phyloP scores from a whole-genome alignment of 1,140 invertebrate species.

The Cryptotermes secundus region DNA sequence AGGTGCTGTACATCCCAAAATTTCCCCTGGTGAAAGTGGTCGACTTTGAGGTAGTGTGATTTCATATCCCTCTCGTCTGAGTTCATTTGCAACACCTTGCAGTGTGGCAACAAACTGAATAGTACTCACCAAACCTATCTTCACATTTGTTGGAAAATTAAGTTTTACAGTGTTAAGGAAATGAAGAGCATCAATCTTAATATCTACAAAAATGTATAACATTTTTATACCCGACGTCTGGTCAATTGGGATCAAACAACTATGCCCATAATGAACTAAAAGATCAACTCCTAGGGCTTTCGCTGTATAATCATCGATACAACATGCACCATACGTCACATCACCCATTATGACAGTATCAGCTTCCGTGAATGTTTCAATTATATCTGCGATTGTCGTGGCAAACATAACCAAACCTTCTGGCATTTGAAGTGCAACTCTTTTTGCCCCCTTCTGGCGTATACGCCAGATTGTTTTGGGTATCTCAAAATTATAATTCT shows the following conservation, averaged over 20 bases:
- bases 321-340: slow-evolving; percentile 98
- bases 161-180: slow-evolving; percentile 86
- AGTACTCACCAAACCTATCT: slow-evolving; percentile 86
- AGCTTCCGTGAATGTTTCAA: slow-evolving; percentile 87
- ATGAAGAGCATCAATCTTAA: slow-evolving; percentile 88
- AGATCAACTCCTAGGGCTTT: slow-evolving; percentile 87
- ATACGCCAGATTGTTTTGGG: slow-evolving; percentile 98
- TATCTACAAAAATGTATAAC: slow-evolving; percentile 95
- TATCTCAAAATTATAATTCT: slow-evolving; percentile 99
- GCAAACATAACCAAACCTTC: slow-evolving; percentile 89
- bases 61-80: slow-evolving; percentile 73
- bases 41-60: slow-evolving; percentile 88
- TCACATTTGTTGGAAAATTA: slow-evolving; percentile 70
- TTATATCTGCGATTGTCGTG: slow-evolving; percentile 90
- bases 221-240: slow-evolving; percentile 87
- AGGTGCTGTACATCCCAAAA: slow-evolving; percentile 95
- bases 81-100: slow-evolving; percentile 70
- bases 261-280: slow-evolving; percentile 97
- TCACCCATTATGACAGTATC: slow-evolving; percentile 98
- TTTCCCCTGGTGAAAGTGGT: slow-evolving; percentile 96
- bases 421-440: slow-evolving; percentile 95
- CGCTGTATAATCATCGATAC: slow-evolving; percentile 97
- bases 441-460: slow-evolving; percentile 73
- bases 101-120: slow-evolving; percentile 97
- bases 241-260: slow-evolving; percentile 95